These are phyloP conservation scores for Phocoena phocoena DNA, from an alignment of 2,113 vertebrate genomes.

Conservation along the genomic window DNA sequence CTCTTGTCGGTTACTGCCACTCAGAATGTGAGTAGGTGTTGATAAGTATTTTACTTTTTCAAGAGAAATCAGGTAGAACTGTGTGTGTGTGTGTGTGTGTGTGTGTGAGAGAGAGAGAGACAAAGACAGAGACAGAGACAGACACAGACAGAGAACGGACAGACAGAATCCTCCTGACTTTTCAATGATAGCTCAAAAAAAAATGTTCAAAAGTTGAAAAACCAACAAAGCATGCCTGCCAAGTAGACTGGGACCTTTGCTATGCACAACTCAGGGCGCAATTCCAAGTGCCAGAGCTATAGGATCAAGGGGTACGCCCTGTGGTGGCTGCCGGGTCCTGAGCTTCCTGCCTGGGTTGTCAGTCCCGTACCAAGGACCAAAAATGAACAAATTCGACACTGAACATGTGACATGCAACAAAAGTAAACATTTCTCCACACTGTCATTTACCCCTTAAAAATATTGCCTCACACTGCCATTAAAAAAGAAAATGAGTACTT, in stretches of 20 bases:
- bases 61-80: background rate
- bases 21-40: background rate
- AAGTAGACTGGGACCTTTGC: background rate
- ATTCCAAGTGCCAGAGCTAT: background rate
- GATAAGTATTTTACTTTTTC: background rate
- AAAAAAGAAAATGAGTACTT: slow-evolving; percentile 58
- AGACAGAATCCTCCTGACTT: background rate
- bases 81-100: background rate
- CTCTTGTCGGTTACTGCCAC: background rate
- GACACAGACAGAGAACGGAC: background rate
- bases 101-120: background rate
- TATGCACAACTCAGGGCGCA: background rate
- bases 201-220: background rate
- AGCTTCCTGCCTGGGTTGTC: background rate
- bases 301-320: background rate
- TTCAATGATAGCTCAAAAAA: background rate
- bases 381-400: background rate
- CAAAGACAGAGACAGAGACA: background rate
- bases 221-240: background rate
- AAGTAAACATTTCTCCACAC: slow-evolving; percentile 35
- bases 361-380: background rate
- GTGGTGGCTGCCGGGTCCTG: background rate
- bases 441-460: slow-evolving; percentile 31
- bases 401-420: background rate
- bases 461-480: slow-evolving; percentile 42